phyloP scores from a whole-genome alignment of 2,113 vertebrate genomes.

The Cynopterus brachyotis region DNA sequence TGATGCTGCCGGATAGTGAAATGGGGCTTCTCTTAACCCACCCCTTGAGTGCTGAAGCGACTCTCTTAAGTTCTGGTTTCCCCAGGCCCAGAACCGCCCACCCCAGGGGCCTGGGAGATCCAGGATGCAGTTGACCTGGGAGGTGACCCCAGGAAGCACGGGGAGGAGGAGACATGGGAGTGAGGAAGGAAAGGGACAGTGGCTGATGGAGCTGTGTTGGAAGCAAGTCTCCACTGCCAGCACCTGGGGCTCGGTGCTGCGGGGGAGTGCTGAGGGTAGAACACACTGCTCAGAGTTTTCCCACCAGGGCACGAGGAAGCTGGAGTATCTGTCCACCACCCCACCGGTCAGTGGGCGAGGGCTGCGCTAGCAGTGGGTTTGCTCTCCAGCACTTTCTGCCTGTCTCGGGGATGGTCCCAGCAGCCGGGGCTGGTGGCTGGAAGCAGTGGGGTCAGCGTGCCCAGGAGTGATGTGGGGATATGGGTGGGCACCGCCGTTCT shows the following conservation, averaged over 20 bases:
- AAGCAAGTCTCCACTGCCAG: accelerated
- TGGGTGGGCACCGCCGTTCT: neutral
- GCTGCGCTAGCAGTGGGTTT: neutral
- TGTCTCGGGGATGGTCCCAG: neutral
- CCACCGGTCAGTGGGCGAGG: neutral
- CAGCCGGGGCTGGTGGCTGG: neutral
- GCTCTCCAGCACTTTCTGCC: neutral
- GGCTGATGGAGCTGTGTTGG: accelerated
- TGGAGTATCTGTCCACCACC: no score
- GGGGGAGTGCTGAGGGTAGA: no score
- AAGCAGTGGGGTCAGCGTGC: neutral
- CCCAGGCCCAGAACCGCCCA: neutral
- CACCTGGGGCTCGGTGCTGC: neutral
- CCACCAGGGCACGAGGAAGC: neutral
- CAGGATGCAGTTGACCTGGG: neutral
- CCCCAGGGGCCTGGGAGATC: neutral
- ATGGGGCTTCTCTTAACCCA: neutral
- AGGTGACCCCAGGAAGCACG: neutral
- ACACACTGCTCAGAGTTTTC: neutral
- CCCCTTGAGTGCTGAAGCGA: neutral
- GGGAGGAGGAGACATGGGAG: no score
- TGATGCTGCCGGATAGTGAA: neutral
- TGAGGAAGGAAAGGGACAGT: neutral
- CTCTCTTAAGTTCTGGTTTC: neutral
- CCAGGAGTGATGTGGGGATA: neutral